Evolutionary conservation across 2,888 invertebrate genomes (phyloP).

Genomic region (Schizotus pectinicornis): DNA sequence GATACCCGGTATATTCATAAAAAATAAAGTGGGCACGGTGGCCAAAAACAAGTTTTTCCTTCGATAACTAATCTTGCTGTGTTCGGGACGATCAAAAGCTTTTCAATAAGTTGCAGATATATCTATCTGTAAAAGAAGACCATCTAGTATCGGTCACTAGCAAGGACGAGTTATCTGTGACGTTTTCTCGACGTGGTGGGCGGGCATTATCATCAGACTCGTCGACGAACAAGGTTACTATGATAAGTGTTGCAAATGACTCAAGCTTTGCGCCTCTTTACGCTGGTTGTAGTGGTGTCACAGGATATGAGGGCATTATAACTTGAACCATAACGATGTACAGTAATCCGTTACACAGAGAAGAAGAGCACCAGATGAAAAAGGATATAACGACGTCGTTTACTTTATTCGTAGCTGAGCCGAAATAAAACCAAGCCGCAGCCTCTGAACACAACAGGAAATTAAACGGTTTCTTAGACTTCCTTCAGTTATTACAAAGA

Average conservation of each 20-base stretch:
- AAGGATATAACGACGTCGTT: slow-evolving; percentile 19
- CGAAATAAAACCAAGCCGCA: slow-evolving; percentile 8
- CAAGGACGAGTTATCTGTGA: slow-evolving; percentile 25
- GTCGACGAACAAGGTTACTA: slow-evolving; percentile 2
- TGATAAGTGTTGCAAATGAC: slow-evolving; percentile 29
- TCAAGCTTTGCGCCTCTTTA: slow-evolving; percentile 16
- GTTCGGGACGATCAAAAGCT: too few species aligned
- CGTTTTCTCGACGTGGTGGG: slow-evolving; percentile 21
- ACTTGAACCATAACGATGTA: slow-evolving; percentile 29
- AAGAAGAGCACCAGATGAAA: slow-evolving; percentile 17
- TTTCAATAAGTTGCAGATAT: too few species aligned
- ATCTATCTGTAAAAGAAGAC: too few species aligned
- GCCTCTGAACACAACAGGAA: slow-evolving; percentile 4
- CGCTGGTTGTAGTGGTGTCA: slow-evolving; percentile 21
- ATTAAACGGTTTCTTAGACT: slow-evolving; percentile 4
- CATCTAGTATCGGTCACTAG: slow-evolving; percentile 19
- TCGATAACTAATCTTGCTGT: too few species aligned
- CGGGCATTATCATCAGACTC: slow-evolving; percentile 4
- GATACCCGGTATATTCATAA: too few species aligned
- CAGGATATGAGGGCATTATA: slow-evolving; percentile 29
- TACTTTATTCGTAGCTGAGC: slow-evolving; percentile 16
- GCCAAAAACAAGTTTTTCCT: too few species aligned
- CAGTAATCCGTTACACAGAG: slow-evolving; percentile 19
- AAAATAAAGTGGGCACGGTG: too few species aligned
- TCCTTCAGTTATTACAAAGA: background rate